A percentile compares a stretch with the other conserved stretches of the same genome.
Evolutionary conservation across 2,888 invertebrate genomes (phyloP).

Genomic region (Metallyticus violacea): DNA sequence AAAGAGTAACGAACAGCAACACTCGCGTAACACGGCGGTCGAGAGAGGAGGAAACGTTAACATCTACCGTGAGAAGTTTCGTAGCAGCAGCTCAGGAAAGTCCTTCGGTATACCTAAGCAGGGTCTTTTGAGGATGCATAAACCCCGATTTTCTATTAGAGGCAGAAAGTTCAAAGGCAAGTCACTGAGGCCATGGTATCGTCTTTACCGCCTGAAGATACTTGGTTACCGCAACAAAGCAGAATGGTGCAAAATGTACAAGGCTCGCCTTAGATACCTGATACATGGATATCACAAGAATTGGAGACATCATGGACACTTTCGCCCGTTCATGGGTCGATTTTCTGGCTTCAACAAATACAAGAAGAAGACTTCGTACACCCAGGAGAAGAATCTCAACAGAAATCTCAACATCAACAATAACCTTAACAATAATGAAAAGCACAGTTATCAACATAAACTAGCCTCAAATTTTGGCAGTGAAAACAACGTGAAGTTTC

Average conservation of each 20-base stretch:
- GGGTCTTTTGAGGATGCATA: no score
- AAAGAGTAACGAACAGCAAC: not conserved
- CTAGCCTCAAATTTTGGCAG: no score
- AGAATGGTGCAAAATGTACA: not conserved
- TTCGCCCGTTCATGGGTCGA: not conserved
- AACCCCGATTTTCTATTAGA: not conserved
- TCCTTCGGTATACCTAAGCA: no score
- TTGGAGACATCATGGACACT: not conserved
- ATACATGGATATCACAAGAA: not conserved
- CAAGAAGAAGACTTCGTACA: not conserved
- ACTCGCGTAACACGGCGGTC: not conserved
- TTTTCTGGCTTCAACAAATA: not conserved
- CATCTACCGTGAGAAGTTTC: not conserved
- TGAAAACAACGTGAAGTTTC: no score
- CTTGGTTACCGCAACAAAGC: not conserved
- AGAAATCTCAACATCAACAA: not conserved
- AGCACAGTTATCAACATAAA: not conserved
- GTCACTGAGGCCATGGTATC: not conserved
- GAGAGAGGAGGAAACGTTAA: not conserved
- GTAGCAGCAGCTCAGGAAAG: not conserved
- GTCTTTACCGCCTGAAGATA: not conserved
- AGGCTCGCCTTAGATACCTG: not conserved
- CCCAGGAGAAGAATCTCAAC: not conserved
- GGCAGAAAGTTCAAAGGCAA: not conserved
- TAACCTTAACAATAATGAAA: not conserved